Conservation (phyloP, 2,797 vertebrate species). For the Poeciliopsis turneri region DNA sequence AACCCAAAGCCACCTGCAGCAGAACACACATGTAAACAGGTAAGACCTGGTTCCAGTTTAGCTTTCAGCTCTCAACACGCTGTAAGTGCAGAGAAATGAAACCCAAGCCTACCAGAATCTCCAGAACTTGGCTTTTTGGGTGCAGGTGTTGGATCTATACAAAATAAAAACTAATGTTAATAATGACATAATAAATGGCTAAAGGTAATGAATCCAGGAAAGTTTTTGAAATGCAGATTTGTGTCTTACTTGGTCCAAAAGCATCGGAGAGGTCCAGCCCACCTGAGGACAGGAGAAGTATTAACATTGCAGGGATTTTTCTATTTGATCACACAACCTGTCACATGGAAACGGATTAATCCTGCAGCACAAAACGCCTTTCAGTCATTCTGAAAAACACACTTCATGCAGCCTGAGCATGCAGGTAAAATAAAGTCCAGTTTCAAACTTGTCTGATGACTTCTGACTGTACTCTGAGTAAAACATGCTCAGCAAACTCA, state of each 20-base stretch:
- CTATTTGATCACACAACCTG: not conserved
- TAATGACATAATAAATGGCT: not conserved
- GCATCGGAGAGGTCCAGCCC: constrained; percentile 21
- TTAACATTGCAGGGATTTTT: not conserved
- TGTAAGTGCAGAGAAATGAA: not conserved
- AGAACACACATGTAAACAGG: not conserved
- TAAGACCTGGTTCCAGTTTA: not conserved
- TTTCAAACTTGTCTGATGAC: not conserved
- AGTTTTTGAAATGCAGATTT: not conserved
- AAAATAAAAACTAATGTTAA: not conserved
- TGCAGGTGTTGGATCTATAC: not conserved
- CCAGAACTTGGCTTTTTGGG: constrained; percentile 36
- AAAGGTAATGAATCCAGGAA: not conserved
- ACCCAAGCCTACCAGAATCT: not conserved
- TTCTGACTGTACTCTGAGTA: not conserved
- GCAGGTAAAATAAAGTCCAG: not conserved
- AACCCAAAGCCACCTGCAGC: constrained; percentile 11
- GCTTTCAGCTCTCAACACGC: not conserved
- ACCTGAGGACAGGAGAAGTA: not conserved
- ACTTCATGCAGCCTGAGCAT: not conserved
- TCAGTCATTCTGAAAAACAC: not conserved
- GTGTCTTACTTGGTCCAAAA: constrained; percentile 36
- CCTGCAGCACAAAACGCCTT: not conserved
- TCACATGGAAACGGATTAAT: not conserved
- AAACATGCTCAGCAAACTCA: not conserved